phyloP scores from a whole-genome alignment of 2,888 invertebrate genomes.

The Conops quadrifasciatus region DNA sequence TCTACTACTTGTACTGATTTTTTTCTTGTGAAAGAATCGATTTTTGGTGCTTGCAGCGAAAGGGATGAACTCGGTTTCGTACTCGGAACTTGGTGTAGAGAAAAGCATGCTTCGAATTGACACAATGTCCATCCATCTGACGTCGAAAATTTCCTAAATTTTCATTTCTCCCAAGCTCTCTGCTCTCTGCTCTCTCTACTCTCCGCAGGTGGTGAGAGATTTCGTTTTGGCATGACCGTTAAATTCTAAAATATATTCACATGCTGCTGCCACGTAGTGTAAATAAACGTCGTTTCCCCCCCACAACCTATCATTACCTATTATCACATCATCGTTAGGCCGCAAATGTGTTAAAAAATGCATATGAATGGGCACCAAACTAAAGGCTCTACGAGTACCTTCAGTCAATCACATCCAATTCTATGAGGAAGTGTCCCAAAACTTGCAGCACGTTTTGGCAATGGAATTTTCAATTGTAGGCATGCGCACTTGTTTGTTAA shows the following conservation, averaged over 20 bases:
- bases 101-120: constrained; percentile 29
- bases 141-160: constrained; percentile 32
- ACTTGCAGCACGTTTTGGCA: too few species aligned
- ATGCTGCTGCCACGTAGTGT: background rate
- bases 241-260: background rate
- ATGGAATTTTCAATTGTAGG: background rate
- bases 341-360: background rate
- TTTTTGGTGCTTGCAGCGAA: constrained; percentile 49
- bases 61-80: constrained; percentile 28
- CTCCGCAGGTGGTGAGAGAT: too few species aligned
- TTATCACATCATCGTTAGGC: too few species aligned
- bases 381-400: background rate
- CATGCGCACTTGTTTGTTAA: constrained; percentile 13
- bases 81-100: constrained; percentile 32
- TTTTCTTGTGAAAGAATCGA: constrained; percentile 56
- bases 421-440: background rate
- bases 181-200: background rate
- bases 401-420: too few species aligned
- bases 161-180: background rate
- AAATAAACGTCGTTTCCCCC: constrained; percentile 16
- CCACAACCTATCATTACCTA: background rate
- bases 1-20: constrained; percentile 55
- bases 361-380: constrained; percentile 18
- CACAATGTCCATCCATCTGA: constrained; percentile 12
- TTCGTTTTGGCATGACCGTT: background rate